These are phyloP conservation scores for Phrynosoma blainvillii DNA, from an alignment of 2,113 vertebrate species.

Conservation along the genomic window DNA sequence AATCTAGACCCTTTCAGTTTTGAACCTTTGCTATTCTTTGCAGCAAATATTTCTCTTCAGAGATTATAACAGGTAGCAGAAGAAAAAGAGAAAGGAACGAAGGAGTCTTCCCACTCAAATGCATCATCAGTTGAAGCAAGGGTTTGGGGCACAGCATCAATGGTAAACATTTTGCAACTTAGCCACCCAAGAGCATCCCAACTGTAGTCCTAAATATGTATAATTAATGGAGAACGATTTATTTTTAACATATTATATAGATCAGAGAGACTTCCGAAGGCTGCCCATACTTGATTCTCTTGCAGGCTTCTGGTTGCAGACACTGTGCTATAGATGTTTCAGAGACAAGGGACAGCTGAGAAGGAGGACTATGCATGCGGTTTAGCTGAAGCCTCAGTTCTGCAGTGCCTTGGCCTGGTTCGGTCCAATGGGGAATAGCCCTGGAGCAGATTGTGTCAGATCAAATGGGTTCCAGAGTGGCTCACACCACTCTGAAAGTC, in stretches of 20 bases:
- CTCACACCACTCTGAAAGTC: no score
- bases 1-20: no score
- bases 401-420: no score
- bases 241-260: constrained; percentile 66
- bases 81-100: not conserved
- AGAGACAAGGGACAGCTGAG: not conserved
- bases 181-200: constrained; percentile 42
- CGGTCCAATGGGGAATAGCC: no score
- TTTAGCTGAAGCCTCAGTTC: no score
- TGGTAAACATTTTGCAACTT: constrained; percentile 32
- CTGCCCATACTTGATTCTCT: constrained; percentile 28
- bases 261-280: constrained; percentile 54
- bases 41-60: not conserved
- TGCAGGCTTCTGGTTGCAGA: not conserved
- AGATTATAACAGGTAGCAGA: not conserved
- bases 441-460: no score
- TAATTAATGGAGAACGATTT: constrained; percentile 68
- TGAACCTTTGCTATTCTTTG: not conserved
- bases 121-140: not conserved
- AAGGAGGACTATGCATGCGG: no score
- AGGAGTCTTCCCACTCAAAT: not conserved
- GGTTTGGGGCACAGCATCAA: constrained; percentile 32
- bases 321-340: constrained; percentile 12
- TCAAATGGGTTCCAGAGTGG: no score
- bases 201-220: constrained; percentile 61